phyloP scores from a whole-genome alignment of 2,113 vertebrate genomes.

The Heteronetta atricapilla region DNA sequence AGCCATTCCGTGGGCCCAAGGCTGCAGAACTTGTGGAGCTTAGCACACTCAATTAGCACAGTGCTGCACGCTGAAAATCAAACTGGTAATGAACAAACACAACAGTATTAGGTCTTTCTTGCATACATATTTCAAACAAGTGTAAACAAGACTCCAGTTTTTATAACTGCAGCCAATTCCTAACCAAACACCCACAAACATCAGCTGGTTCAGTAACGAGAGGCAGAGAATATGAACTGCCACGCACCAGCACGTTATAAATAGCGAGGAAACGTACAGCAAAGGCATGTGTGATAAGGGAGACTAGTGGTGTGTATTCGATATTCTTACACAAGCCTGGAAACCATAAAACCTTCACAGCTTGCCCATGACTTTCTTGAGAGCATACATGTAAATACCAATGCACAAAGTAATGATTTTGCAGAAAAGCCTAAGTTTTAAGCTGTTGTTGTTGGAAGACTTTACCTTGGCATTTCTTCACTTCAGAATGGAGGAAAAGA shows the following conservation, averaged over 20 bases:
- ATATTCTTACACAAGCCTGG: not conserved
- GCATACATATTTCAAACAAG: slow-evolving; percentile 40
- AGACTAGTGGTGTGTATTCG: not conserved
- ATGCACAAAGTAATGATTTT: not conserved
- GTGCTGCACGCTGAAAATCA: not conserved
- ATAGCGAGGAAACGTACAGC: not conserved
- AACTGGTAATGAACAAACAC: slow-evolving; percentile 1
- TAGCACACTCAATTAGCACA: not conserved
- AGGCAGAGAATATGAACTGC: not conserved
- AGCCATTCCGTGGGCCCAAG: not conserved
- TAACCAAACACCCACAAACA: not conserved
- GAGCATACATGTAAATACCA: not conserved
- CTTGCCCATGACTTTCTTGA: not conserved
- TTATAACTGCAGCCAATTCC: slow-evolving; percentile 28
- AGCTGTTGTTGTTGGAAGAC: not conserved
- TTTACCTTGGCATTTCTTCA: not conserved
- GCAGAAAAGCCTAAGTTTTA: not conserved
- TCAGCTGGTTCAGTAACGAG: not conserved
- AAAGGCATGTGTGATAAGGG: not conserved
- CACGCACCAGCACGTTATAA: not conserved
- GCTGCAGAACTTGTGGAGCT: not conserved
- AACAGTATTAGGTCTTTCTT: not conserved
- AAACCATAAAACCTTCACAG: not conserved
- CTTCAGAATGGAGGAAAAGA: not conserved
- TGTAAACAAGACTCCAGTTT: slow-evolving; percentile 22